Evolutionary conservation across 2,888 invertebrate species (phyloP), one percentile per base, ranked within the genome.

Genomic region (Pristionchus entomophagus): DNA sequence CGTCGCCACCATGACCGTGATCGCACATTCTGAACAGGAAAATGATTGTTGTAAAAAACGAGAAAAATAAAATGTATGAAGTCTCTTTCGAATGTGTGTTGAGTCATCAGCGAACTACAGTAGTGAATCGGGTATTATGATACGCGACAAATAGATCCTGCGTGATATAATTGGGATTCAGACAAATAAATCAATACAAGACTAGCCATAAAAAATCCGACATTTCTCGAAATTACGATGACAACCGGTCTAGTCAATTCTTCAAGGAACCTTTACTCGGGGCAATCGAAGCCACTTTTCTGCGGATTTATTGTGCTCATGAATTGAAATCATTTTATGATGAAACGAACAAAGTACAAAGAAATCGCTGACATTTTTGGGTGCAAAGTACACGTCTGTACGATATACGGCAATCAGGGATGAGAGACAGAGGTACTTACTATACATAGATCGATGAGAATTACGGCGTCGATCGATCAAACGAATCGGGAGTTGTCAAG

Each of bases 1-100:
- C 91, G 10, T 83, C 86, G 17, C 78, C 85, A 6, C 86, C 88
- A 26, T 90, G 73, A 14, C 69, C 84, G 45, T 84, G 87, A 38
- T 87, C 86, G 51, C 87, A 87, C 87, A 87, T 87, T 41, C 69
- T 73, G 69, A 3, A 26, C 5, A 56, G 56, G 56, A 6, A 56
- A 22, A 45, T 45, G 14, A 10, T 45, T 45, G n/a, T n/a, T n/a
- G n/a, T n/a, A n/a, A n/a, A n/a, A 49, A 56, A 56, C 8, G 56
- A 56, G 19, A 56, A n/a, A 56, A 56, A 56, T 56, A n/a, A 49
- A 49, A 49, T 49, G 8, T 49, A 49, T 49, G 10, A 17, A 49
- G 8, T 49, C 49, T 49, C 49, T 49, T 17, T 49, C 49, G 8
- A 8, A 12, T 12, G 8, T 49, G n/a, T n/a, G n/a, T n/a, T n/a